Conservation (phyloP, 37 sponge, comb jelly and placozoan genomes). For the Chondrilla cf. caribensis region DNA sequence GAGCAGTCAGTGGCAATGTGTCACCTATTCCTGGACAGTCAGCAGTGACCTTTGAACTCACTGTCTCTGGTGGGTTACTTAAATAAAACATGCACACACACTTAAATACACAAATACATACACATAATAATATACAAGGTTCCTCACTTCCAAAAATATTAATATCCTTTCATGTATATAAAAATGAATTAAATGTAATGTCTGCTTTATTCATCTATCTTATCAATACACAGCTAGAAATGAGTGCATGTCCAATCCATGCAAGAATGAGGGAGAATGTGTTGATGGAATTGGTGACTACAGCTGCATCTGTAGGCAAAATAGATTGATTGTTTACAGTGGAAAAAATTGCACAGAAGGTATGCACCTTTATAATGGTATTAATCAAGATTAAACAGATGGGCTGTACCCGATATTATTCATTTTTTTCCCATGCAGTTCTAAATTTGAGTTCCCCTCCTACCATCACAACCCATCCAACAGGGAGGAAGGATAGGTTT, state of each 20-base stretch:
- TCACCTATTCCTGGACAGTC: conserved; percentile 6
- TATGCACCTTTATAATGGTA: not conserved
- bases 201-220: too few species aligned
- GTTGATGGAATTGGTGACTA: conserved; percentile 8
- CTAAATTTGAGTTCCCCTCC: not conserved
- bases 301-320: not conserved
- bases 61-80: not conserved
- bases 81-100: not conserved
- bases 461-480: not conserved
- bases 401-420: too few species aligned
- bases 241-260: conserved; percentile 9
- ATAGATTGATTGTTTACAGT: not conserved
- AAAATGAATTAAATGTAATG: not conserved
- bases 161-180: not conserved
- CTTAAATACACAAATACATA: too few species aligned
- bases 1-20: conserved; percentile 22
- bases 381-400: too few species aligned
- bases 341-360: not conserved
- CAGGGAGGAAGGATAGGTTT: not conserved
- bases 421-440: too few species aligned
- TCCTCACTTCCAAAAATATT: too few species aligned
- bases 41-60: not conserved
- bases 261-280: not conserved
- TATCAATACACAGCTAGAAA: not conserved
- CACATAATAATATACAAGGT: too few species aligned